These are phyloP conservation scores for Phaethon lepturus DNA, from an alignment of 2,113 vertebrate species.

Conservation along the genomic window DNA sequence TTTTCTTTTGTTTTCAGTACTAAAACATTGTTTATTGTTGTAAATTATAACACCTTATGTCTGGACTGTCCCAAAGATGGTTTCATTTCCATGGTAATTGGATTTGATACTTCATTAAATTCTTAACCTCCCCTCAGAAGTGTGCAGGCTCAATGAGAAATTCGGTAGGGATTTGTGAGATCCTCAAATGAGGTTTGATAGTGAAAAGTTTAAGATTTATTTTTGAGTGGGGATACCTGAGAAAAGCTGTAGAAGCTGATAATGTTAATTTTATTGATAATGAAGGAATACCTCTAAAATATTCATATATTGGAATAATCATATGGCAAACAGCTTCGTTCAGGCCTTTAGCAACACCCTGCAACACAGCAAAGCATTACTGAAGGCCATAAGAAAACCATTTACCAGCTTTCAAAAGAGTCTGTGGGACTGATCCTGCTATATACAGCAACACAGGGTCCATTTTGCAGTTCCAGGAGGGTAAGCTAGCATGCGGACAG, in stretches of 20 bases:
- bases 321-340: neutral
- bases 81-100: neutral
- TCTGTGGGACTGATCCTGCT: neutral
- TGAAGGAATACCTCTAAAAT: neutral
- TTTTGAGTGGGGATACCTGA: neutral
- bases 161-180: neutral
- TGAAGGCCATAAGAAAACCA: neutral
- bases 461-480: neutral
- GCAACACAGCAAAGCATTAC: neutral
- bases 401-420: neutral
- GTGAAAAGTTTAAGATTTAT: neutral
- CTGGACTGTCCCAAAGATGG: neutral
- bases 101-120: neutral
- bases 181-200: neutral
- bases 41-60: neutral
- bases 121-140: neutral
- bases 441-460: neutral
- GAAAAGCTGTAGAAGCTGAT: neutral
- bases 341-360: neutral
- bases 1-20: neutral
- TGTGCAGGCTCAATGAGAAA: neutral
- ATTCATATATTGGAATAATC: neutral
- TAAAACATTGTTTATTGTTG: neutral
- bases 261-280: neutral
- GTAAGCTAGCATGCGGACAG: fast-evolving